phyloP scores from a whole-genome alignment of 2,113 vertebrate species.

The Panthera leo region DNA sequence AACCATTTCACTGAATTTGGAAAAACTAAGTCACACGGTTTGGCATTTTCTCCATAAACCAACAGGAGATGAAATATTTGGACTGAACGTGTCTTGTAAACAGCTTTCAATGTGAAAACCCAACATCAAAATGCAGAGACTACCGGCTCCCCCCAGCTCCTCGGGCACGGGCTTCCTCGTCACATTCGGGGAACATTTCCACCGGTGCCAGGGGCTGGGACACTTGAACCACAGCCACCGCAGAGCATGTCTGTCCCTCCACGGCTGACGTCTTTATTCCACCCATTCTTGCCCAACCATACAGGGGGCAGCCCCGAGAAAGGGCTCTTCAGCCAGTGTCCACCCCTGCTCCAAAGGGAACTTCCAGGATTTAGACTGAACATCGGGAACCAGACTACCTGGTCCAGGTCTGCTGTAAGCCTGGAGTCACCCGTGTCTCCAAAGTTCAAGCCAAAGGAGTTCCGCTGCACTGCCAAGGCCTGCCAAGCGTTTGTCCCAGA shows the following conservation, averaged over 20 bases:
- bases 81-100: not conserved
- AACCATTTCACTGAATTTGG: fast-evolving
- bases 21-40: no score
- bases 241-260: fast-evolving
- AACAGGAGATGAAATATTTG: no score
- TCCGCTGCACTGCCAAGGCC: fast-evolving
- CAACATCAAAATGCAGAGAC: not conserved
- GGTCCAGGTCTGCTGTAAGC: fast-evolving
- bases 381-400: not conserved
- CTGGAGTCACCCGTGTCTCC: not conserved
- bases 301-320: not conserved
- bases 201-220: fast-evolving
- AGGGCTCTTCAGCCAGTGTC: fast-evolving
- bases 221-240: fast-evolving
- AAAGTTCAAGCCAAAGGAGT: not conserved
- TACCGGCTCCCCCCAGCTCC: fast-evolving
- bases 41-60: not conserved
- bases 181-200: fast-evolving
- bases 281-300: fast-evolving
- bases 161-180: fast-evolving
- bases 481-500: fast-evolving
- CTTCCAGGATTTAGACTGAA: fast-evolving
- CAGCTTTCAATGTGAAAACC: not conserved
- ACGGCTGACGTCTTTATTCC: fast-evolving
- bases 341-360: fast-evolving